Percentiles rank a stretch among this genome's conserved stretches.
Evolutionary conservation across 2,113 vertebrate species (phyloP).

Genomic region (Elgaria multicarinata): DNA sequence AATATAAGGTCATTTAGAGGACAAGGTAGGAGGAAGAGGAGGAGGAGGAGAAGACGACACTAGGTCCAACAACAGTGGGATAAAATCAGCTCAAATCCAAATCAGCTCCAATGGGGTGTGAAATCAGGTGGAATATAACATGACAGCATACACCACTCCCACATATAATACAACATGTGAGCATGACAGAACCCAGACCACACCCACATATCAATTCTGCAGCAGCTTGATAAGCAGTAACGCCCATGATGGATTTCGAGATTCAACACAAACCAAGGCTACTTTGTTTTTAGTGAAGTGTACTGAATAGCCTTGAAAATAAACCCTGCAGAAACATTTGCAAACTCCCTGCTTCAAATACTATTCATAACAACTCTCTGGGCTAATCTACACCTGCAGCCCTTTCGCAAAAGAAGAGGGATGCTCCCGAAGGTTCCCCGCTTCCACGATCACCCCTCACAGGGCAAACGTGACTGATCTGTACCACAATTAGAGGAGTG

Average conservation of each 20-base stretch:
- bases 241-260: not conserved
- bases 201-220: not conserved
- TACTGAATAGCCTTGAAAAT: not conserved
- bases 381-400: too few species aligned
- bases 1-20: not conserved
- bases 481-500: too few species aligned
- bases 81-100: not conserved
- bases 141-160: too few species aligned
- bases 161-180: too few species aligned
- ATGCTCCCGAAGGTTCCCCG: too few species aligned
- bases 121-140: not conserved
- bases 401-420: too few species aligned
- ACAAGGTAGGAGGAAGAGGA: not conserved
- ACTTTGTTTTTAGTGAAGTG: not conserved
- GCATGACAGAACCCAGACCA: not conserved
- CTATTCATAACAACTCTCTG: too few species aligned
- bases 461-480: too few species aligned
- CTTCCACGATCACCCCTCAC: too few species aligned
- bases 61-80: not conserved
- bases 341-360: not conserved
- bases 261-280: not conserved
- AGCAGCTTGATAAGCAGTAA: not conserved
- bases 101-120: not conserved
- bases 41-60: too few species aligned
- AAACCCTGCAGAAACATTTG: fast-evolving